phyloP scores from a whole-genome alignment of 1,140 invertebrate species.

The Thaumatotibia leucotreta region DNA sequence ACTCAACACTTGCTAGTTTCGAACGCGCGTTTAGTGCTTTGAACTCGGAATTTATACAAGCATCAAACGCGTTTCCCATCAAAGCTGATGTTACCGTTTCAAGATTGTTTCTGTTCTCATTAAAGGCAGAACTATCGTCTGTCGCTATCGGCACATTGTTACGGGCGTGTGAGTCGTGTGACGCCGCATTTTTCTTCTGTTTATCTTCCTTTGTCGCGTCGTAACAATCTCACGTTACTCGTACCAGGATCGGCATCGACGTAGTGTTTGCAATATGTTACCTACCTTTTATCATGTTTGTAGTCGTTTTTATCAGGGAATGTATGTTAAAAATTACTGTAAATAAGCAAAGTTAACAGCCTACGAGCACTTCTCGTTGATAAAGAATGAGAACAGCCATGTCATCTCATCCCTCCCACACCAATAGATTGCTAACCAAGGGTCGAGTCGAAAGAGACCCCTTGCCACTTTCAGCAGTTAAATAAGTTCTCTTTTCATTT shows the following conservation, averaged over 20 bases:
- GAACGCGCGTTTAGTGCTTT: neutral
- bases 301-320: neutral
- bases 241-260: neutral
- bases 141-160: constrained; percentile 9
- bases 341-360: neutral
- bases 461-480: too few relatives aligned
- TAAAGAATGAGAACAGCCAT: too few relatives aligned
- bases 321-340: neutral
- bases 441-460: too few relatives aligned
- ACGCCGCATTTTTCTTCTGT: neutral
- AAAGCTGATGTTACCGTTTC: constrained; percentile 10
- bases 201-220: constrained; percentile 6
- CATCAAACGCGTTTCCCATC: constrained; percentile 1
- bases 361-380: too few relatives aligned
- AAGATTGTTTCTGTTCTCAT: constrained; percentile 9
- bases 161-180: neutral
- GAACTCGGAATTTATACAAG: neutral
- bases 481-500: too few relatives aligned
- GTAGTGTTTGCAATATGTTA: neutral
- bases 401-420: too few relatives aligned
- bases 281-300: neutral
- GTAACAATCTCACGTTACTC: neutral
- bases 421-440: too few relatives aligned
- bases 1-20: neutral
- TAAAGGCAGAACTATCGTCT: constrained; percentile 8